A percentile compares a stretch with the other conserved stretches of the same genome.
Evolutionary conservation across 2,797 vertebrate species (phyloP).

Genomic region (Sparidentex hasta): DNA sequence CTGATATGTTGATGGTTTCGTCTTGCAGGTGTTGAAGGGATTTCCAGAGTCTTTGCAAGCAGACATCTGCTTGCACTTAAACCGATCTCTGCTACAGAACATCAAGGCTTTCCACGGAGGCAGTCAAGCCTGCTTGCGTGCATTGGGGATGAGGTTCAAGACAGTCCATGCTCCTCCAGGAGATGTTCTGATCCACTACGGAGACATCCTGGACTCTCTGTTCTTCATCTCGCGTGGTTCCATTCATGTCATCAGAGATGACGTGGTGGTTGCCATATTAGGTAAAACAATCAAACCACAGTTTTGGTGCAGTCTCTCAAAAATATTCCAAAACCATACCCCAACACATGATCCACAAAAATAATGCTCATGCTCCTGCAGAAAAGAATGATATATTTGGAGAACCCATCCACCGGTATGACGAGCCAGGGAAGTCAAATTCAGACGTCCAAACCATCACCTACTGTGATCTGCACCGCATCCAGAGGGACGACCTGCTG

Average conservation of each 20-base stretch:
- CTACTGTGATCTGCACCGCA: slow-evolving; percentile 96
- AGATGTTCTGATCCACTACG: slow-evolving; percentile 93
- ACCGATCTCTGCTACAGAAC: slow-evolving; percentile 93
- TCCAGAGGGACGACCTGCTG: slow-evolving; percentile 93
- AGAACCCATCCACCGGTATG: slow-evolving; percentile 91
- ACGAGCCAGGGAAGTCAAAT: slow-evolving; percentile 92
- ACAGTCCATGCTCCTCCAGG: slow-evolving; percentile 93
- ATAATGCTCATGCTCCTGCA: slow-evolving; percentile 62
- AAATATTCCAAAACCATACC: not conserved
- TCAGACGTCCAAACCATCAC: slow-evolving; percentile 92
- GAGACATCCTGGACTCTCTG: slow-evolving; percentile 93
- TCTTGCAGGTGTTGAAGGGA: slow-evolving; percentile 93
- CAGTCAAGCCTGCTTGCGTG: slow-evolving; percentile 93
- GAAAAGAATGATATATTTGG: slow-evolving; percentile 97
- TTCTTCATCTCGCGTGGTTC: slow-evolving; percentile 97
- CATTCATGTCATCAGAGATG: slow-evolving; percentile 92
- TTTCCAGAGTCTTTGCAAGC: slow-evolving; percentile 97
- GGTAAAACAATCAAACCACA: slow-evolving; percentile 77
- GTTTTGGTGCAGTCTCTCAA: not conserved
- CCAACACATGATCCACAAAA: not conserved
- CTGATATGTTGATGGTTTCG: not conserved
- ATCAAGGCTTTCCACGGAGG: slow-evolving; percentile 95
- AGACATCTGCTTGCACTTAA: slow-evolving; percentile 96
- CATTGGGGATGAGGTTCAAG: slow-evolving; percentile 93
- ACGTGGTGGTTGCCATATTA: slow-evolving; percentile 93